Evolutionary conservation across 2,888 invertebrate genomes (phyloP), one percentile per base, ranked within the genome.

Genomic region (Amphipoea lucens): DNA sequence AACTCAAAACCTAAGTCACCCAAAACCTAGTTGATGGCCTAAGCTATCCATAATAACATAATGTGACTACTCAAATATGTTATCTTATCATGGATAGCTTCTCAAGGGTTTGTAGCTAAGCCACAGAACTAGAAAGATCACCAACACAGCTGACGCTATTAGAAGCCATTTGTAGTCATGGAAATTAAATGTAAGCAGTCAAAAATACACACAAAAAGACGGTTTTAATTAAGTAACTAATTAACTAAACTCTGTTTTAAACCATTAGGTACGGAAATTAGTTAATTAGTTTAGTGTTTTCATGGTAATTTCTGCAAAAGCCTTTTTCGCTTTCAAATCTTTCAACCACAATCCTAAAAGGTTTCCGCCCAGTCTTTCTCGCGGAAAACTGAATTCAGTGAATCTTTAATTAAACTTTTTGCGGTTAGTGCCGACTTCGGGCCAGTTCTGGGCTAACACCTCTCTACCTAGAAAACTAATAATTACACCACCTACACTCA

Each of bases 381-480:
- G 70, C n/a, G 14, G 20, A 14, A 76, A 80, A 54, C 60, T 51
- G 14, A 80, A 80, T 70, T 81, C 65, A 70, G 36, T 51, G 17
- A 60, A 74, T 66, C 57, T 76, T 23, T 70, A 67, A 76, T 71
- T 81, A 67, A 81, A 68, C 20, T 71, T 81, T 81, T 71, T 81
- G 71, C 45, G 62, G 76, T 62, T 23, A 57, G 20, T 1, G 14
- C 62, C n/a, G 45, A 62, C 60, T 76, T 76, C 23, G 11, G 12
- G 48, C 14, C 63, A 74, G 40, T 76, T 70, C 36, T 17, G 11
- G 14, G 6, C n/a, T 75, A 36, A 48, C n/a, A 63, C 14, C 29
- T 54, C 67, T 68, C 14, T 66, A 75, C 60, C 63, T 57, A 65
- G 63, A 70, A 63, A 80, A 81, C 69, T 48, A 51, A 66, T 79